Evolutionary conservation across 2,888 invertebrate genomes (phyloP).

Genomic region (Dasysyrphus albostriatus): DNA sequence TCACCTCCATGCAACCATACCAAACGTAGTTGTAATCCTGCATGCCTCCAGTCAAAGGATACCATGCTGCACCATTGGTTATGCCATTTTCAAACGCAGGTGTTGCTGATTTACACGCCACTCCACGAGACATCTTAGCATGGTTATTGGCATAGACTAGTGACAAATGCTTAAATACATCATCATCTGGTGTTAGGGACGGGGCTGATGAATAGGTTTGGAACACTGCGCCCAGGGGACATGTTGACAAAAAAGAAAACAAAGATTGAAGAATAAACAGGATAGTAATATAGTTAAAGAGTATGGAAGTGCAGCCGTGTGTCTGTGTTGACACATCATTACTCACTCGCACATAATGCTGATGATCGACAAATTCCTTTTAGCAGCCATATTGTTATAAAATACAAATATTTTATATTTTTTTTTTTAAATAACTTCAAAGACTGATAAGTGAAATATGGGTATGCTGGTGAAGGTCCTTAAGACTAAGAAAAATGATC

Average conservation of each 20-base stretch:
- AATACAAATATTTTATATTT: conserved; percentile 72
- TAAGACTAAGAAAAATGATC: too few species aligned
- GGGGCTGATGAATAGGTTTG: conserved; percentile 93
- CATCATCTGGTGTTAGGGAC: conserved; percentile 95
- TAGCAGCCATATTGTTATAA: conserved; percentile 83
- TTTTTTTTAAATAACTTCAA: conserved; percentile 16
- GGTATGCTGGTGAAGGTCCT: too few species aligned
- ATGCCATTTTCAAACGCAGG: conserved; percentile 94
- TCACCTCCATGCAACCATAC: conserved; percentile 98
- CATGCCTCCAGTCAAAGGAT: conserved; percentile 90
- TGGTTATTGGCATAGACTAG: conserved; percentile 94
- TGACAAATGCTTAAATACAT: conserved; percentile 94
- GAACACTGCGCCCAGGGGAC: conserved; percentile 90
- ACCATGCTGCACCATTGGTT: conserved; percentile 97
- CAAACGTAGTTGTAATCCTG: conserved; percentile 95
- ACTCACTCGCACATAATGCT: conserved; percentile 89
- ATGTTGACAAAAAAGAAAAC: conserved; percentile 82
- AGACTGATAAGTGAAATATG: not conserved
- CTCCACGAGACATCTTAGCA: conserved; percentile 93
- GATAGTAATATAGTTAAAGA: conserved; percentile 4
- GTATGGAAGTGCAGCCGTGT: not conserved
- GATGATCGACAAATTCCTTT: conserved; percentile 91
- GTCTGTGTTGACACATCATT: conserved; percentile 54
- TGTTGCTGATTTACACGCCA: conserved; percentile 91
- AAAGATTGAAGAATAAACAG: conserved; percentile 45